Evolutionary conservation across 2,113 vertebrate genomes (phyloP).

Genomic region (Gadus chalcogrammus): DNA sequence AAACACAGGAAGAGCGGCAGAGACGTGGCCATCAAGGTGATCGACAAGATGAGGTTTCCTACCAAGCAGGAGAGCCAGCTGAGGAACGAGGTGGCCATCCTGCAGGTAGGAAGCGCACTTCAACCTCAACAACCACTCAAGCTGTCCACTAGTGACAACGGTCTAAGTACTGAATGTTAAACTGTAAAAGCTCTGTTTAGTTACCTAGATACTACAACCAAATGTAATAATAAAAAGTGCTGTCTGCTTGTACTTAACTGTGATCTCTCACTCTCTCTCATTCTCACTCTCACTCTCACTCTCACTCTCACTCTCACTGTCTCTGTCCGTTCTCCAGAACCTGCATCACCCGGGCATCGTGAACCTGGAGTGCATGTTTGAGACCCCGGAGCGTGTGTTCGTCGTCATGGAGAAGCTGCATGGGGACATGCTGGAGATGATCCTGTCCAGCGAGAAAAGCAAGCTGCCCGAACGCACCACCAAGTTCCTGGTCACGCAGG

Average conservation of each 20-base stretch:
- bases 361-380: slow-evolving; percentile 99
- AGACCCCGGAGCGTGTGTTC: slow-evolving; percentile 96
- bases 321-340: slow-evolving; percentile 76
- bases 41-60: slow-evolving; percentile 98
- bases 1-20: slow-evolving; percentile 98
- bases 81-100: slow-evolving; percentile 96
- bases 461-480: slow-evolving; percentile 96
- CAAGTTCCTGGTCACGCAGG: slow-evolving; percentile 97
- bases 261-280: no score
- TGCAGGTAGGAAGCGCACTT: slow-evolving; percentile 80
- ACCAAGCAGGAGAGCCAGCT: slow-evolving; percentile 99
- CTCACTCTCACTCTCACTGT: neutral
- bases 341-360: slow-evolving; percentile 97
- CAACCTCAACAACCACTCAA: no score
- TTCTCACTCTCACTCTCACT: neutral
- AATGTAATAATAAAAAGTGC: no score
- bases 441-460: slow-evolving; percentile 96
- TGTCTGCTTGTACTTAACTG: no score
- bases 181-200: no score
- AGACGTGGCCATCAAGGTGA: slow-evolving; percentile 98
- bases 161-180: no score
- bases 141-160: no score
- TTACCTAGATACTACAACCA: no score
- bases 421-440: slow-evolving; percentile 99
- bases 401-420: slow-evolving; percentile 99